phyloP scores from a whole-genome alignment of 2,113 vertebrate genomes.

The Pelecanus crispus region DNA sequence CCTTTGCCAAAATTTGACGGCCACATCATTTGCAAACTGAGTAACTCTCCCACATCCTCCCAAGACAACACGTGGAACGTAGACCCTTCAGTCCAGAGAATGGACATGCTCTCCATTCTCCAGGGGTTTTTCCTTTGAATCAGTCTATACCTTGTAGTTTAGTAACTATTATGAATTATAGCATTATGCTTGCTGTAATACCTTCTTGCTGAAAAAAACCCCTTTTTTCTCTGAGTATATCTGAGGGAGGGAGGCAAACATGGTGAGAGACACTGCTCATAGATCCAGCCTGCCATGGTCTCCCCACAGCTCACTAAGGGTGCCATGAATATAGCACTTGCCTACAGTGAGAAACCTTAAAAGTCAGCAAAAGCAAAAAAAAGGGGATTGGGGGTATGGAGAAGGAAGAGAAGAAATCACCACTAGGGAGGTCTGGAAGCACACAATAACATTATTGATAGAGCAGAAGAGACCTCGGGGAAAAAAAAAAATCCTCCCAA shows the following conservation, averaged over 20 bases:
- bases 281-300: background rate
- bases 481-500: background rate
- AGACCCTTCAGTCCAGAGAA: background rate
- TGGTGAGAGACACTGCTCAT: background rate
- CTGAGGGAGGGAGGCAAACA: background rate
- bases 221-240: background rate
- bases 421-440: background rate
- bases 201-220: background rate
- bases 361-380: background rate
- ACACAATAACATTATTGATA: background rate
- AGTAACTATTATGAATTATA: background rate
- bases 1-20: background rate
- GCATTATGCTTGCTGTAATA: background rate
- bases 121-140: background rate
- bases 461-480: background rate
- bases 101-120: background rate
- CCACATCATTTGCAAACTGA: background rate
- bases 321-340: background rate
- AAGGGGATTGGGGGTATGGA: fast-evolving
- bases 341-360: background rate
- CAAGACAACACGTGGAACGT: background rate
- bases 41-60: background rate
- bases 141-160: background rate
- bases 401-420: background rate
- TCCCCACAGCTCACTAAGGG: background rate